Evolutionary conservation across 2,113 vertebrate species (phyloP).

Genomic region (Cricetomys ansorgei): DNA sequence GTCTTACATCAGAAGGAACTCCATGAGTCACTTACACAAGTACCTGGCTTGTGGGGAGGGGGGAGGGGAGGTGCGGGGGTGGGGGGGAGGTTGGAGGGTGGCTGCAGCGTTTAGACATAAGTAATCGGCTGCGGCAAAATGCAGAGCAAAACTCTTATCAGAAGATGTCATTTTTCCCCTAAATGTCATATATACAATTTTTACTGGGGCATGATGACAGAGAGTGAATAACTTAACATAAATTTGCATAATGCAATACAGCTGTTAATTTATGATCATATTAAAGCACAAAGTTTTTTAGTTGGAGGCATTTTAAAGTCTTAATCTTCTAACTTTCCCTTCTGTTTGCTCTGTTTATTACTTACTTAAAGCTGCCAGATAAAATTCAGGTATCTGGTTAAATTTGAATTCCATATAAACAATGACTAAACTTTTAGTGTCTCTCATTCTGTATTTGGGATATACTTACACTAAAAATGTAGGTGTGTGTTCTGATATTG

Average conservation of each 20-base stretch:
- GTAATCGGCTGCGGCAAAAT: constrained; percentile 75
- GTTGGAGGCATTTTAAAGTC: constrained; percentile 81
- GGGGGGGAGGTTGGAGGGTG: too few relatives aligned
- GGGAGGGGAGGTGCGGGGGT: too few relatives aligned
- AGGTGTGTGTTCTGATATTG: constrained; percentile 10
- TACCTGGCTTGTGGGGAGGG: accelerated
- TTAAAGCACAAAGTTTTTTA: constrained; percentile 86
- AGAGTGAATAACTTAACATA: constrained; percentile 89
- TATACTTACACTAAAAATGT: background rate
- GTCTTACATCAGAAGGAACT: background rate
- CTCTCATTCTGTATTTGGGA: background rate
- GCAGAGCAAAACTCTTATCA: constrained; percentile 83
- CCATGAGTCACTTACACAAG: background rate
- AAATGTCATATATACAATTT: constrained; percentile 88
- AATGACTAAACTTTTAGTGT: background rate
- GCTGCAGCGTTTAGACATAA: background rate
- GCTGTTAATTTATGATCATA: constrained; percentile 88
- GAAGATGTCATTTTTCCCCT: constrained; percentile 83
- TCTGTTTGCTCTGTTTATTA: constrained; percentile 81
- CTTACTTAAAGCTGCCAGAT: constrained; percentile 67
- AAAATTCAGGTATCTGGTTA: constrained; percentile 57
- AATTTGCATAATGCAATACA: constrained; percentile 89
- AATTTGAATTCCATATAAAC: constrained; percentile 58
- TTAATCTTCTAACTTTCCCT: constrained; percentile 79
- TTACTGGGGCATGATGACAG: constrained; percentile 86